Percentiles rank a stretch among this genome's conserved stretches.
These are phyloP conservation scores for Mus minutoides DNA, from an alignment of 2,797 vertebrate genomes.

Conservation along the genomic window DNA sequence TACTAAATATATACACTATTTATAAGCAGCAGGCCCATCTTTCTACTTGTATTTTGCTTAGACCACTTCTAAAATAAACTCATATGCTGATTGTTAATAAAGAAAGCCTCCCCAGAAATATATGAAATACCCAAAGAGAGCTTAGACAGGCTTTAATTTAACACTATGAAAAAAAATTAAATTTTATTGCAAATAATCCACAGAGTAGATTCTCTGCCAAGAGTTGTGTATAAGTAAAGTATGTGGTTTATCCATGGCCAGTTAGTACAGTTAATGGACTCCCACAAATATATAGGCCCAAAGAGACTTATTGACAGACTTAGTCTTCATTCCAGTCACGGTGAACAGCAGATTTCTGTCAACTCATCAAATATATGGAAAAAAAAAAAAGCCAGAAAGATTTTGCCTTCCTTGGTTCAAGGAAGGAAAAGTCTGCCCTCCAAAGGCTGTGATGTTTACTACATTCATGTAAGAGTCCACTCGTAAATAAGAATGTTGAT, in stretches of 20 bases:
- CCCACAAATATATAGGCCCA: slow-evolving; percentile 59
- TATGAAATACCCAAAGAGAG: neutral
- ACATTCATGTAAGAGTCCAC: neutral
- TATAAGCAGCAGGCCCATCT: neutral
- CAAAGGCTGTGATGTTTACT: neutral
- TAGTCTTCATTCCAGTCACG: slow-evolving; percentile 23
- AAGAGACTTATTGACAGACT: slow-evolving; percentile 52
- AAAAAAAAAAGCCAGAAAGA: slow-evolving; percentile 42
- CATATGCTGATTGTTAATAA: slow-evolving; percentile 24
- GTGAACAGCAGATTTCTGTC: slow-evolving; percentile 35
- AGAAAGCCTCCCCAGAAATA: slow-evolving; percentile 43
- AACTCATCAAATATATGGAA: slow-evolving; percentile 33
- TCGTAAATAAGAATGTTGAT: neutral
- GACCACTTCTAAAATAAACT: slow-evolving; percentile 52
- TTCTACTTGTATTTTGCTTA: slow-evolving; percentile 42
- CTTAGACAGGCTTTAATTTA: slow-evolving; percentile 43
- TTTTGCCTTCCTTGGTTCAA: slow-evolving; percentile 25
- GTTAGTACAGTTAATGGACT: slow-evolving; percentile 41
- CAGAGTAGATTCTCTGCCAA: slow-evolving; percentile 27
- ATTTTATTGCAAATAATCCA: slow-evolving; percentile 61
- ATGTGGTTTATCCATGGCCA: slow-evolving; percentile 47
- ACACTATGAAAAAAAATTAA: slow-evolving; percentile 40
- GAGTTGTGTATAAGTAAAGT: slow-evolving; percentile 19
- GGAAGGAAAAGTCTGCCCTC: slow-evolving; percentile 13
- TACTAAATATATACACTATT: neutral